A percentile compares a stretch with the other conserved stretches of the same genome.
phyloP scores from a whole-genome alignment of 2,113 vertebrate genomes.

The Neogale vison region DNA sequence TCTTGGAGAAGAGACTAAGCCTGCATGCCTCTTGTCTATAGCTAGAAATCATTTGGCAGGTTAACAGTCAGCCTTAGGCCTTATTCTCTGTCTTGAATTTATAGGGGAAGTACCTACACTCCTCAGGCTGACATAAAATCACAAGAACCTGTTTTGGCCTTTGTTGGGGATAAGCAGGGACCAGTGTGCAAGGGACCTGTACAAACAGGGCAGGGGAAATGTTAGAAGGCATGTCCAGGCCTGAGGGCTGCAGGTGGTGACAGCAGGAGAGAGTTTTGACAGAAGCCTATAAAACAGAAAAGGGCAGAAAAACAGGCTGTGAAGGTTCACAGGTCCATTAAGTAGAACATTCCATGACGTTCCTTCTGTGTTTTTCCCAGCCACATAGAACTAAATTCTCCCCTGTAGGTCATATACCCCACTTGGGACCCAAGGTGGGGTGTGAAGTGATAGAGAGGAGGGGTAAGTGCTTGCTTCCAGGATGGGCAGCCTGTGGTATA shows the following conservation, averaged over 20 bases:
- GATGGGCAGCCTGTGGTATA: not conserved
- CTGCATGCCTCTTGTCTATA: not conserved
- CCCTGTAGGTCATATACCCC: accelerated
- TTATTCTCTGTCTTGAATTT: not conserved
- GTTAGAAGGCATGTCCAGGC: not conserved
- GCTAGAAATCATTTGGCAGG: not conserved
- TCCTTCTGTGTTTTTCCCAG: conserved; percentile 30
- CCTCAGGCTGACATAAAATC: not conserved
- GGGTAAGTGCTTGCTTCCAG: too few relatives aligned
- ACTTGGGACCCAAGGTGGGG: accelerated
- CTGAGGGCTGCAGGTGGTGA: not conserved
- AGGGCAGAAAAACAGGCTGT: conserved; percentile 56
- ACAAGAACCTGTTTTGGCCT: not conserved
- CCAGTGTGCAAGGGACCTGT: not conserved
- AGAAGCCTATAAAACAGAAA: conserved; percentile 28
- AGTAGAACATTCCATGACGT: not conserved
- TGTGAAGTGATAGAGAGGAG: not conserved
- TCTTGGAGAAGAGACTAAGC: not conserved
- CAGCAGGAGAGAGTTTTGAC: conserved; percentile 1
- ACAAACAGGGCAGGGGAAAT: not conserved
- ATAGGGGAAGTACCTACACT: not conserved
- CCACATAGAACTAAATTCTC: not conserved
- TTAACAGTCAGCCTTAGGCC: not conserved
- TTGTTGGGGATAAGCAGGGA: not conserved
- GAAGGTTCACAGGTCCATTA: conserved; percentile 1